Evolutionary conservation across 2,797 vertebrate genomes (phyloP).

Genomic region (Acanthiza pusilla): DNA sequence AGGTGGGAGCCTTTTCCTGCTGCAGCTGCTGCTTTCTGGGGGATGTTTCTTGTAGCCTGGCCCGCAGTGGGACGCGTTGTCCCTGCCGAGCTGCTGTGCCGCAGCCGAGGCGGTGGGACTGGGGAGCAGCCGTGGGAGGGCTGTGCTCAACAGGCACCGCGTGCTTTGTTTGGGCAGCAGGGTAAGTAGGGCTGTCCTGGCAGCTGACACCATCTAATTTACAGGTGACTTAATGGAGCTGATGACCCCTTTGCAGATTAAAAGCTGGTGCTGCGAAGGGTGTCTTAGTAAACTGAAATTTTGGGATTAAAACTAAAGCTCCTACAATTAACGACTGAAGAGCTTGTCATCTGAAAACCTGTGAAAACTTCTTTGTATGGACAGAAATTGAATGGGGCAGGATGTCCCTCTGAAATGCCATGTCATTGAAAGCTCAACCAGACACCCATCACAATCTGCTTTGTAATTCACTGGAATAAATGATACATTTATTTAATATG

Average conservation of each 20-base stretch:
- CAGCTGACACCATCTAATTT: conserved; percentile 5
- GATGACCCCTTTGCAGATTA: conserved; percentile 17
- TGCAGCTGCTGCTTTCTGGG: background rate
- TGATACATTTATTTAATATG: background rate
- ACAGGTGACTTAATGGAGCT: background rate
- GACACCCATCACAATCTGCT: background rate
- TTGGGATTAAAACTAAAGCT: background rate
- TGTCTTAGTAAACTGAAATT: background rate
- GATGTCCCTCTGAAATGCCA: background rate
- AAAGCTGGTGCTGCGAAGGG: background rate
- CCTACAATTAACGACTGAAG: background rate
- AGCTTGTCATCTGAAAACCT: background rate
- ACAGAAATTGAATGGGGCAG: background rate
- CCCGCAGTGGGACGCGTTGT: accelerated
- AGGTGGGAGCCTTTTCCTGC: background rate
- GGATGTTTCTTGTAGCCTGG: background rate
- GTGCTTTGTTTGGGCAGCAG: background rate
- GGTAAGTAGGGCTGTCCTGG: background rate
- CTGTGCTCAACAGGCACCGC: background rate
- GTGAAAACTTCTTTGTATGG: background rate
- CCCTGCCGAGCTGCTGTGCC: background rate
- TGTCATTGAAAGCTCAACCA: background rate
- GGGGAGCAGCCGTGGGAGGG: background rate
- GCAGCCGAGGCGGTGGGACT: background rate
- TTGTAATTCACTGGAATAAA: background rate